Evolutionary conservation across 2,888 invertebrate genomes (phyloP).

Genomic region (Craniophora ligustri): DNA sequence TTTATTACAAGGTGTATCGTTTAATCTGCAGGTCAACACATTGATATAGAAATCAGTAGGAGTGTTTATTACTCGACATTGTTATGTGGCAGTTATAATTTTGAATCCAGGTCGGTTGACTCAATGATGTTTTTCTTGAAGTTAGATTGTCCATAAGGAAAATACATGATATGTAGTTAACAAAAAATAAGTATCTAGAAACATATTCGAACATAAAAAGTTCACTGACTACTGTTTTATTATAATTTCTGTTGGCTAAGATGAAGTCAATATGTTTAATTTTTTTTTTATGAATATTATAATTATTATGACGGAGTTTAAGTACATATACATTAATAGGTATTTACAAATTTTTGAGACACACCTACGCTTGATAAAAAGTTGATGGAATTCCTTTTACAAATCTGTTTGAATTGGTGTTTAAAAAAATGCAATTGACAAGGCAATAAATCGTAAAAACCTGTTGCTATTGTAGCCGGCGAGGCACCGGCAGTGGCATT

Average conservation of each 20-base stretch:
- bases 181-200: too few relatives aligned
- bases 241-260: background rate
- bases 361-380: background rate
- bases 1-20: constrained; percentile 10
- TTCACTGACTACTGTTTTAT: too few relatives aligned
- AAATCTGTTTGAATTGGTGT: background rate
- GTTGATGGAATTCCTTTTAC: constrained; percentile 8
- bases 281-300: background rate
- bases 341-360: background rate
- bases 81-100: constrained; percentile 31
- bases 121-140: too few relatives aligned
- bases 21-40: constrained; percentile 19
- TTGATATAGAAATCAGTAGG: constrained; percentile 17
- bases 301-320: background rate
- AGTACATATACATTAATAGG: too few relatives aligned
- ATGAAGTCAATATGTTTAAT: too few relatives aligned
- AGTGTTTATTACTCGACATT: constrained; percentile 46
- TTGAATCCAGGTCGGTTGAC: constrained; percentile 21
- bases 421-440: background rate
- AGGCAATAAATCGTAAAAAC: background rate
- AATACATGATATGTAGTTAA: background rate
- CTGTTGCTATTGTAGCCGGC: constrained; percentile 1
- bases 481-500: constrained; percentile 2
- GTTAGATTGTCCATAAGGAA: constrained; percentile 7
- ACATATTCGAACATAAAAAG: too few relatives aligned